These are phyloP conservation scores for Lutjanus erythropterus DNA, from an alignment of 2,113 vertebrate species.

Conservation along the genomic window DNA sequence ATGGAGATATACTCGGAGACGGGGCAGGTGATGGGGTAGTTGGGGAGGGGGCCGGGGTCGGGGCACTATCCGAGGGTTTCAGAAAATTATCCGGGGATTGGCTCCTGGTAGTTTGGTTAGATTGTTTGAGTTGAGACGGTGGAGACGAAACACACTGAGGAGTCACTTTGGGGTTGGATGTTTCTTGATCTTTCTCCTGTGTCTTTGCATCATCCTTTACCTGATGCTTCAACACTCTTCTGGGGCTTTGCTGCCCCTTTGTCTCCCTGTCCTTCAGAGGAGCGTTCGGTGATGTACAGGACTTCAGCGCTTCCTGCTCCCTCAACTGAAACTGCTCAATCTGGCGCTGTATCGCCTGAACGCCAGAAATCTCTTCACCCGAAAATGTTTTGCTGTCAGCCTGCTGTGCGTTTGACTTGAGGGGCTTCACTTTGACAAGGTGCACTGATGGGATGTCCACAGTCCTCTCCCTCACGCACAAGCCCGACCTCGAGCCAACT, in stretches of 20 bases:
- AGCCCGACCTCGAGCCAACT: slow-evolving; percentile 74
- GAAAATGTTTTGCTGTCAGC: slow-evolving; percentile 45
- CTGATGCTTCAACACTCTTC: slow-evolving; percentile 41
- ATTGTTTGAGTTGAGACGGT: slow-evolving; percentile 45
- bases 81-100: slow-evolving; percentile 65
- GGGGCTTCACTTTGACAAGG: slow-evolving; percentile 74
- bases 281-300: slow-evolving; percentile 16
- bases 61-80: slow-evolving; percentile 53
- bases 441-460: slow-evolving; percentile 71
- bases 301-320: slow-evolving; percentile 74
- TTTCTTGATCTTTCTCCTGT: slow-evolving; percentile 48
- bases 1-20: slow-evolving; percentile 72
- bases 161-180: slow-evolving; percentile 48
- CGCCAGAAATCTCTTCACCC: slow-evolving; percentile 51
- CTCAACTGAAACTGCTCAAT: slow-evolving; percentile 80
- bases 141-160: slow-evolving; percentile 47
- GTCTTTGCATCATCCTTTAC: slow-evolving; percentile 39
- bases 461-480: slow-evolving; percentile 76
- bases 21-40: slow-evolving; percentile 48
- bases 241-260: slow-evolving; percentile 55
- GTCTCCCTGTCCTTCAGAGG: slow-evolving; percentile 41
- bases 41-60: slow-evolving; percentile 60
- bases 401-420: slow-evolving; percentile 60
- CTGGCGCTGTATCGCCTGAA: slow-evolving; percentile 70
- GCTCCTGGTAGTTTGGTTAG: slow-evolving; percentile 61